Evolutionary conservation across 2,888 invertebrate genomes (phyloP).

Genomic region (Ypsolopha scabrella): DNA sequence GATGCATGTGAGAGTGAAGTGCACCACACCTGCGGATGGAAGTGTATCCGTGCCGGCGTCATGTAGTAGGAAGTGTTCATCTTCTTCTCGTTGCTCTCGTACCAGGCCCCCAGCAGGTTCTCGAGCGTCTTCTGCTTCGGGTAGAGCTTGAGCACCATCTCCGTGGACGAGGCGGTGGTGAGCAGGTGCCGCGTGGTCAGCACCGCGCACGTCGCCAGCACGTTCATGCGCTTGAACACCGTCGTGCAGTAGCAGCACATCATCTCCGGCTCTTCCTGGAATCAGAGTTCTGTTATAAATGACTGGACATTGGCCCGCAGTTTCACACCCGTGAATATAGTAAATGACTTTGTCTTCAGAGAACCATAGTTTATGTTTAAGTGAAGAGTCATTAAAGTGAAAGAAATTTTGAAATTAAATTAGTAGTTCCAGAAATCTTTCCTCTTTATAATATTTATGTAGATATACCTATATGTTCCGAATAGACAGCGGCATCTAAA

Average conservation of each 20-base stretch:
- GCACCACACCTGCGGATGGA: slow-evolving; percentile 30
- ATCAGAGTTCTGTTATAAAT: no score
- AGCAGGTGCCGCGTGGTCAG: slow-evolving; percentile 31
- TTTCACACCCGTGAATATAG: no score
- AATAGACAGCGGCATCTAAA: no score
- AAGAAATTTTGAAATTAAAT: no score
- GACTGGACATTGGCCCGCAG: no score
- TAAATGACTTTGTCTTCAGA: no score
- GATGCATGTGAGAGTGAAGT: no score
- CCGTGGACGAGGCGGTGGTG: slow-evolving; percentile 35
- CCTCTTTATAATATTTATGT: no score
- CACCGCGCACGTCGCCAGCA: slow-evolving; percentile 28
- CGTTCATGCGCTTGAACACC: slow-evolving; percentile 17
- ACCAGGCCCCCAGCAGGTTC: slow-evolving; percentile 32
- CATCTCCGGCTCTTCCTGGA: slow-evolving; percentile 14
- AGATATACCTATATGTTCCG: no score
- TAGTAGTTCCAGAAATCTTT: no score
- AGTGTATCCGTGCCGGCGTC: slow-evolving; percentile 26
- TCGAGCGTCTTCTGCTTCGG: slow-evolving; percentile 11
- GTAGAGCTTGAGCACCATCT: slow-evolving; percentile 20
- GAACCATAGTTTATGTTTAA: no score
- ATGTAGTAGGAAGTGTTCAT: slow-evolving; percentile 28
- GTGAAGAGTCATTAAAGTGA: no score
- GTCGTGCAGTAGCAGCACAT: slow-evolving; percentile 33
- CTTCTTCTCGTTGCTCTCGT: slow-evolving; percentile 16